Percentiles rank a stretch among this genome's conserved stretches.
phyloP scores from a whole-genome alignment of 2,888 invertebrate species.

The Xestia rhomboidea region DNA sequence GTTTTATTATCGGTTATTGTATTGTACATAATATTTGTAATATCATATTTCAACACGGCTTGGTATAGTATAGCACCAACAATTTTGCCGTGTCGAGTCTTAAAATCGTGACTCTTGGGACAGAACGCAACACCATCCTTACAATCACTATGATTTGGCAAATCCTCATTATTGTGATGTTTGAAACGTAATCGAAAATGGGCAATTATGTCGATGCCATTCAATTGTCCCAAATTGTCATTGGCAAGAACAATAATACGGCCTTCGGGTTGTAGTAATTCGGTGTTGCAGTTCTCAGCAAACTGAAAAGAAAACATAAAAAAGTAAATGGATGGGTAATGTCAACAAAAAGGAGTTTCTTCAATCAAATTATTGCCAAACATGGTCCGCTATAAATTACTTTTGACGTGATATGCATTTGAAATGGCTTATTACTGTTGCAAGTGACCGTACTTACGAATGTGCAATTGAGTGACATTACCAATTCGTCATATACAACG shows the following conservation, averaged over 20 bases:
- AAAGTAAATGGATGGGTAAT: constrained; percentile 21
- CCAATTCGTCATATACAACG: constrained; percentile 57
- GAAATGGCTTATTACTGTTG: constrained; percentile 51
- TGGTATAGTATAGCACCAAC: constrained; percentile 67
- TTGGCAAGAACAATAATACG: constrained; percentile 77
- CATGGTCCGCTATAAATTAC: constrained; percentile 32
- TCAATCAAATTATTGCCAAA: constrained; percentile 38
- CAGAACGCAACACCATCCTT: constrained; percentile 72
- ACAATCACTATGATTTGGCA: constrained; percentile 82
- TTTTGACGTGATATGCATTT: constrained; percentile 54
- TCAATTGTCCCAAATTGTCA: constrained; percentile 84
- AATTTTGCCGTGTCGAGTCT: constrained; percentile 61
- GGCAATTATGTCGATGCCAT: constrained; percentile 81
- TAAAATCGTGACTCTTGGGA: constrained; percentile 83
- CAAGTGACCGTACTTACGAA: constrained; percentile 42
- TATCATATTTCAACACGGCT: constrained; percentile 75
- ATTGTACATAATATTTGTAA: constrained; percentile 58
- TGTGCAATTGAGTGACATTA: constrained; percentile 60
- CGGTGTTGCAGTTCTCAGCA: constrained; percentile 33
- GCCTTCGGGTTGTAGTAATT: constrained; percentile 71
- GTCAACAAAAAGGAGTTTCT: constrained; percentile 51
- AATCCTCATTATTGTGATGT: constrained; percentile 80
- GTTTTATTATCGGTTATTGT: constrained; percentile 57
- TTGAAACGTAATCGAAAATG: constrained; percentile 83
- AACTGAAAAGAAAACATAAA: constrained; percentile 39